Evolutionary conservation across 2,113 vertebrate genomes (phyloP).

Genomic region (Delphinus delphis): DNA sequence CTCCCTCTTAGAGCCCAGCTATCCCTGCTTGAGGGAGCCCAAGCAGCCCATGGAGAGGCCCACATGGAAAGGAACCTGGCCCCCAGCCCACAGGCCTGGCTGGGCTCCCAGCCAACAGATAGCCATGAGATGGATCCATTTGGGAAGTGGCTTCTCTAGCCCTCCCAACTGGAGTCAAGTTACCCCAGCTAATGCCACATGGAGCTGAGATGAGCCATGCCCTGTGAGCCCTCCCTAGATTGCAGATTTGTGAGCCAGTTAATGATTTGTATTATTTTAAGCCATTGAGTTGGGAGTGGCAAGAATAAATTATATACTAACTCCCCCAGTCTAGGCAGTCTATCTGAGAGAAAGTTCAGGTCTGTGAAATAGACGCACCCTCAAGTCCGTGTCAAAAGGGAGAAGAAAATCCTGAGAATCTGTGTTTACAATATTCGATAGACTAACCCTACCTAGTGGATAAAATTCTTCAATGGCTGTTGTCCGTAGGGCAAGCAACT

Average conservation of each 20-base stretch:
- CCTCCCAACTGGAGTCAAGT: not conserved
- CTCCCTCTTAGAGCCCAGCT: too few species aligned
- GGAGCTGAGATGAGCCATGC: not conserved
- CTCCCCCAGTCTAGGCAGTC: not conserved
- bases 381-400: not conserved
- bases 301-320: not conserved
- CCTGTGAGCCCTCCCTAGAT: not conserved
- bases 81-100: not conserved
- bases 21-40: not conserved
- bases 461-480: not conserved
- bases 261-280: not conserved
- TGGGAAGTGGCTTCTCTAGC: not conserved
- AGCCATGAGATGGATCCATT: not conserved
- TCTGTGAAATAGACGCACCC: not conserved
- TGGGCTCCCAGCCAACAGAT: not conserved
- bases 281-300: not conserved
- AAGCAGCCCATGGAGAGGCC: not conserved
- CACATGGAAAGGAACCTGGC: not conserved
- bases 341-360: too few species aligned
- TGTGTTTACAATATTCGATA: not conserved
- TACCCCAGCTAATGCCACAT: too few species aligned
- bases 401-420: not conserved
- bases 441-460: not conserved
- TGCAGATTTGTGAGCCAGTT: not conserved
- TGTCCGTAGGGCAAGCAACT: not conserved